Base-by-base conservation (phyloP, 2,888 invertebrate genomes). In the Euzophera pinguis region DNA sequence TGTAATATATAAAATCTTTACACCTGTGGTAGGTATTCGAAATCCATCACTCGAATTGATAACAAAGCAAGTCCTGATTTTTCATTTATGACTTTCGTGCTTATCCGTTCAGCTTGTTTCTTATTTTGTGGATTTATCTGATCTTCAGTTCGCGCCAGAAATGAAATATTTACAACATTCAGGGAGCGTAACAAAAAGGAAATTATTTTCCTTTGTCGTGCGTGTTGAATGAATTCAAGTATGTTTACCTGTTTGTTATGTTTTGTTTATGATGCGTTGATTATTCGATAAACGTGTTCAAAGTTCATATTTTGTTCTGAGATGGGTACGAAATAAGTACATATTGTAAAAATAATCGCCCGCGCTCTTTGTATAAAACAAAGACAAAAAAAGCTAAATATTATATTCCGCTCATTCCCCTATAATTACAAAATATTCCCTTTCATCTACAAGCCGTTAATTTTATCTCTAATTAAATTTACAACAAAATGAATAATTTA, bases 71-170 rank as follows among this genome's bases (percentile, higher is more conserved):
- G 14, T 39, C 32, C 49, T 53, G 55, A 56, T 58, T 57, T 45
- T 53, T 47, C 57, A 60, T 57, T 60, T 56, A 57, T 60, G 43
- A 54, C 50, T 48, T 49, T 48, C 47, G 32, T 52, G 55, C 50
- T 58, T 56, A 58, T 53, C 53, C 54, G 56, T 57, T 53, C 52
- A 53, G 53, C 52, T 45, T 59, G 56, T 58, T 62, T 61, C 53
- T 55, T 57, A 53, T 54, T 58, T 53, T 50, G 53, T 47, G 47
- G 52, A 55, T 59, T 62, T 60, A 53, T 60, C 54, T 56, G 56
- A 55, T 57, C 55, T 56, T 51, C 22, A 39, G 22, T 22, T 22
- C 41, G 22, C 41, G 6, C 41, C 22, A 22, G 22, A 48, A 17
- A 35, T 37, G 51, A 58, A 60, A 58, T 60, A 53, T 60, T 58